Evolutionary conservation across 2,888 invertebrate genomes (phyloP).

Genomic region (Himalopsyche tibetana): DNA sequence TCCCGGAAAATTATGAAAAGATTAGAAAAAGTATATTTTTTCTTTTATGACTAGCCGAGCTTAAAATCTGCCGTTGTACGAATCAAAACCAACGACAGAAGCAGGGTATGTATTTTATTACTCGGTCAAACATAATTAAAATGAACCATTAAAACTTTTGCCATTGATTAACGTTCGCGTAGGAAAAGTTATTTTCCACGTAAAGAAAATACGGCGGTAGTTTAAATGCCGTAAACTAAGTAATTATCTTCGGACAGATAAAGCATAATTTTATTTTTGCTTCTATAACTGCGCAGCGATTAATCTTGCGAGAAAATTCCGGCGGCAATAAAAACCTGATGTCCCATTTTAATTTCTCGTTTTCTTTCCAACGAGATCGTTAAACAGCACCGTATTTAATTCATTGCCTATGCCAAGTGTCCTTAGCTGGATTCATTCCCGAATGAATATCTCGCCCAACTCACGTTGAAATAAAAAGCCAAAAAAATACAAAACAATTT

Average conservation of each 20-base stretch:
- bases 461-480: too few relatives aligned
- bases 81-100: too few relatives aligned
- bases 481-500: too few relatives aligned
- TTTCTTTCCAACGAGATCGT: constrained; percentile 36
- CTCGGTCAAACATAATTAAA: constrained; percentile 7
- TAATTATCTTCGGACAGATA: constrained; percentile 51
- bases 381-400: constrained; percentile 57
- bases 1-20: too few relatives aligned
- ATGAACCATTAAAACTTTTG: constrained; percentile 19
- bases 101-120: neutral
- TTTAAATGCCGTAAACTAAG: constrained; percentile 45
- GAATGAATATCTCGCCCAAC: too few relatives aligned
- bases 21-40: too few relatives aligned
- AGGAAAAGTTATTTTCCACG: constrained; percentile 46
- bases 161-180: neutral
- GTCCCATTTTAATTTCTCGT: constrained; percentile 53
- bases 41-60: too few relatives aligned
- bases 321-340: constrained; percentile 54
- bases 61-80: too few relatives aligned
- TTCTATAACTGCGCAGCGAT: constrained; percentile 27
- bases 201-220: constrained; percentile 48
- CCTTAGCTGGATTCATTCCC: too few relatives aligned
- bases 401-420: constrained; percentile 27
- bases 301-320: constrained; percentile 37
- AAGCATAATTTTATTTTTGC: constrained; percentile 28